These are phyloP conservation scores for honey bee (Apis mellifera) DNA, from an alignment of 1,140 invertebrate species.

Conservation along the genomic window Amel_HAv3.1 CM009932.2:10973001-10973500, in stretches of 20 bases:
- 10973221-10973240: too few relatives aligned
- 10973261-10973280: neutral
- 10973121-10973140: too few relatives aligned
- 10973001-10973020: too few relatives aligned
- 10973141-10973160: too few relatives aligned
- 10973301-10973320: neutral
- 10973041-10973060: too few relatives aligned
- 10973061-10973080: too few relatives aligned
- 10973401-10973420: neutral
- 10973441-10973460: constrained; percentile 38
- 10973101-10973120: too few relatives aligned
- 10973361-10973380: neutral
- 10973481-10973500: constrained; percentile 35
- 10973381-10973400: neutral
- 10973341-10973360: neutral
- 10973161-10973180: too few relatives aligned
- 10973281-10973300: neutral
- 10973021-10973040: too few relatives aligned
- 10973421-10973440: constrained; percentile 22
- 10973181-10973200: too few relatives aligned
- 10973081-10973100: too few relatives aligned
- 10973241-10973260: neutral
- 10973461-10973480: constrained; percentile 5
- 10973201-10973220: too few relatives aligned
- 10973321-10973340: neutral